Base-by-base conservation (phyloP, 2,113 vertebrate genomes). In the Pardalotus punctatus region DNA sequence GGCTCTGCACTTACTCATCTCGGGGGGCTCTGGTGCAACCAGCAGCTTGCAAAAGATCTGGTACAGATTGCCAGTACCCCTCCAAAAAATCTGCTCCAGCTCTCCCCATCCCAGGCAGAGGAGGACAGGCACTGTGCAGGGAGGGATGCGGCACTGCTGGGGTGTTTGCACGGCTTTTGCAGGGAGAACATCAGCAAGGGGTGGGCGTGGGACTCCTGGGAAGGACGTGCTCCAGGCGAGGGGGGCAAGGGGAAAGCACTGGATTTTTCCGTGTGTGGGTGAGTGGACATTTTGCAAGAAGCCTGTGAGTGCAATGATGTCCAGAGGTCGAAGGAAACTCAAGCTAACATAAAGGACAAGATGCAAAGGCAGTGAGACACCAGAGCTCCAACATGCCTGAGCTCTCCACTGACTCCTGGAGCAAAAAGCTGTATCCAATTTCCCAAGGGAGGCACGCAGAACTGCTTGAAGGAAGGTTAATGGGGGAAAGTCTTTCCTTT, bases 21-120 rank as follows among this genome's bases (percentile, higher is more conserved):
- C 3, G 15, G 78, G 92, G 66, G 58, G 22, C 94, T 82, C 62
- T 96, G 92, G 81, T 93, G 89, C 80, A 94, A 95, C 47, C 72
- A 45, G 58, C 1, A 5, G 45, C 85, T 84, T 91, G 56, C 77
- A 69, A 47, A 93, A 74, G 51, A 40, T 40, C 36, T 78, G 76
- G 48, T 74, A 11, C 3, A 11, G 56, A 76, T 91, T 92, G 53
- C 22, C 38, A 48, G 18, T 12, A 18, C 5, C 3, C 3, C 12
- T 25, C 35, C 2, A 6, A 18, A 81, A 40, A 51, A 23, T 53
- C 29, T 78, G 35, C 35, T 87, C 0, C 3, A 28, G 20, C 5
- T 7, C 5, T 31, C 7, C 33, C 20, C 10, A 15, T 23, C 15
- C 24, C 23, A 74, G 56, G 14, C 33, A 66, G 36, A 73, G 62